Conservation (phyloP, 2,888 invertebrate genomes). For the Nipponacmea schrenckii region DNA sequence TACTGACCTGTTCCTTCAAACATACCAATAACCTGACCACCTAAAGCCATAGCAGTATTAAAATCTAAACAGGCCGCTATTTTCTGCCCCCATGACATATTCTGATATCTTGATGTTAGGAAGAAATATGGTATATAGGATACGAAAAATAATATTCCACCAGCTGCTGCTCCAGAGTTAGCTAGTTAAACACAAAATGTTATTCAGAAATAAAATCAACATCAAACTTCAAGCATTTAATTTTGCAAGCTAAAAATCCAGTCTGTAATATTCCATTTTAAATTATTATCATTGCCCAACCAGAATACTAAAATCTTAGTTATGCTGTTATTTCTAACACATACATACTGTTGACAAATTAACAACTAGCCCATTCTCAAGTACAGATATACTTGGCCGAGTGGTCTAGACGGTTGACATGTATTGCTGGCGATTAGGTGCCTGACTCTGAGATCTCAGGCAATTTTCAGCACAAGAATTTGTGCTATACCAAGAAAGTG, state of each 20-base stretch:
- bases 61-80: constrained; percentile 76
- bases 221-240: too few species aligned
- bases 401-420: too few species aligned
- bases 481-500: too few species aligned
- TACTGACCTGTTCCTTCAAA: constrained; percentile 76
- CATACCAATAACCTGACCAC: constrained; percentile 79
- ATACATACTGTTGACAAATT: too few species aligned
- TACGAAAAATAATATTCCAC: constrained; percentile 82
- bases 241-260: not conserved
- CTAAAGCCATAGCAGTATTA: constrained; percentile 85
- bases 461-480: too few species aligned
- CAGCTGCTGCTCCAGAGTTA: constrained; percentile 81
- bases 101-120: constrained; percentile 76
- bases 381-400: too few species aligned
- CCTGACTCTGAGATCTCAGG: too few species aligned
- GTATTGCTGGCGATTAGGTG: too few species aligned
- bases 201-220: not conserved
- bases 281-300: too few species aligned
- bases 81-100: constrained; percentile 73
- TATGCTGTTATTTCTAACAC: too few species aligned
- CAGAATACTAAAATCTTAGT: too few species aligned
- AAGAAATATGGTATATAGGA: constrained; percentile 80
- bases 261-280: not conserved
- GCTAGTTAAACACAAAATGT: constrained; percentile 70
- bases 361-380: too few species aligned